Conservation (phyloP, 2,888 invertebrate species). For the Cotesia congregata region DNA sequence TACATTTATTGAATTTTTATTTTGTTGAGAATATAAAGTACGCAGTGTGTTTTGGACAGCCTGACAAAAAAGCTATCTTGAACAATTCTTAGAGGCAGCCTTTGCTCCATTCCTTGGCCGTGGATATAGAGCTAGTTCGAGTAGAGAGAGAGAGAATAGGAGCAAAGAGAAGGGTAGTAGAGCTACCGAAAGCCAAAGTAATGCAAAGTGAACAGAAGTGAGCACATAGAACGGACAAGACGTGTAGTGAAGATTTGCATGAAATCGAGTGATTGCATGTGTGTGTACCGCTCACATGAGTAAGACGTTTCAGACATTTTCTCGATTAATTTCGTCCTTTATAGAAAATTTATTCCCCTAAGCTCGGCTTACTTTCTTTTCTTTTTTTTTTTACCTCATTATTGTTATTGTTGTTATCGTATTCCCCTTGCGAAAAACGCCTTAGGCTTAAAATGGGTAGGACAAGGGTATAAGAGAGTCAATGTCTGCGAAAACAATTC, state of each 20-base stretch:
- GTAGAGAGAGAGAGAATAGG: background rate
- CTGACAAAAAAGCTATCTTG: conserved; percentile 23
- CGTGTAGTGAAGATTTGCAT: conserved; percentile 32
- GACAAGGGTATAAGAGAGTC: background rate
- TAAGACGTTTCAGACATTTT: conserved; percentile 34
- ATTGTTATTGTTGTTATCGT: background rate
- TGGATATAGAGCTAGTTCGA: background rate
- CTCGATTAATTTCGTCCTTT: conserved; percentile 22
- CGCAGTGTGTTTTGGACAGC: conserved; percentile 34
- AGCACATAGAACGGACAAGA: conserved; percentile 7
- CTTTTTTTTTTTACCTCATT: background rate
- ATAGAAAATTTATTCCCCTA: conserved; percentile 20
- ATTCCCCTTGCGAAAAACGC: background rate
- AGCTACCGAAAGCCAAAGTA: conserved; percentile 2
- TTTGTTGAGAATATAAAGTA: conserved; percentile 22
- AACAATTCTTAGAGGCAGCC: conserved; percentile 1
- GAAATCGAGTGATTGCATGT: conserved; percentile 28
- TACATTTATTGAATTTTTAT: conserved; percentile 28
- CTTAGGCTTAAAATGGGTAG: background rate
- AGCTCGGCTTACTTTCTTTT: too few relatives aligned
- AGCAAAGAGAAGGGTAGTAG: too few relatives aligned
- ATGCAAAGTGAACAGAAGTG: conserved; percentile 17
- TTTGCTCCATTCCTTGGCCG: background rate
- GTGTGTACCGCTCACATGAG: conserved; percentile 10
- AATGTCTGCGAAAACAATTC: background rate